Evolutionary conservation across 2,797 vertebrate species (phyloP).

Genomic region (Poeciliopsis infans): DNA sequence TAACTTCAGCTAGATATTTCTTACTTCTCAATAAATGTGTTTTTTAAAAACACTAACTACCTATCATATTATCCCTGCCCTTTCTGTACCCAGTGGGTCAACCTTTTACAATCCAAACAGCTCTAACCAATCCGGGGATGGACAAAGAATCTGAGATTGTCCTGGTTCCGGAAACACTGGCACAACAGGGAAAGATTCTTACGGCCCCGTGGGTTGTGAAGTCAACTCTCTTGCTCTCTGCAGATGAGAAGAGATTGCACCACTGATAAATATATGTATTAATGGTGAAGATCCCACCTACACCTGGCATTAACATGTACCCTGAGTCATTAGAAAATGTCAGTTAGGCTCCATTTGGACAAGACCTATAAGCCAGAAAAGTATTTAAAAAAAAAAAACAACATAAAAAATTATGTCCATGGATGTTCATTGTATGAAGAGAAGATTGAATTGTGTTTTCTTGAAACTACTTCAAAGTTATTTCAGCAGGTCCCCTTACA

Average conservation of each 20-base stretch:
- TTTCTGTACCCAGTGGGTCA: background rate
- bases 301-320: background rate
- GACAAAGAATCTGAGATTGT: background rate
- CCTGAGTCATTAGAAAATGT: background rate
- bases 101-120: background rate
- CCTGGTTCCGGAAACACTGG: background rate
- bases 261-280: background rate
- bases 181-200: background rate
- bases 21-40: background rate
- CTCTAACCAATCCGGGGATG: background rate
- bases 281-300: background rate
- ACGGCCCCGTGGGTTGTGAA: background rate
- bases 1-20: constrained; percentile 32
- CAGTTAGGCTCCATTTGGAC: background rate
- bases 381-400: background rate
- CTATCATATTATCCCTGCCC: constrained; percentile 63
- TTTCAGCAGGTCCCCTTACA: background rate
- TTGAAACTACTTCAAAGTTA: background rate
- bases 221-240: background rate
- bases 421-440: background rate
- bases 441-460: background rate
- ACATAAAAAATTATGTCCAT: background rate
- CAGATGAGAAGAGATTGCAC: background rate
- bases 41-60: constrained; percentile 34
- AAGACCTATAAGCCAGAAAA: background rate